Evolutionary conservation across 1,140 invertebrate genomes (phyloP), one percentile per base, ranked within the genome.

Genomic region (Caerostris extrusa): DNA sequence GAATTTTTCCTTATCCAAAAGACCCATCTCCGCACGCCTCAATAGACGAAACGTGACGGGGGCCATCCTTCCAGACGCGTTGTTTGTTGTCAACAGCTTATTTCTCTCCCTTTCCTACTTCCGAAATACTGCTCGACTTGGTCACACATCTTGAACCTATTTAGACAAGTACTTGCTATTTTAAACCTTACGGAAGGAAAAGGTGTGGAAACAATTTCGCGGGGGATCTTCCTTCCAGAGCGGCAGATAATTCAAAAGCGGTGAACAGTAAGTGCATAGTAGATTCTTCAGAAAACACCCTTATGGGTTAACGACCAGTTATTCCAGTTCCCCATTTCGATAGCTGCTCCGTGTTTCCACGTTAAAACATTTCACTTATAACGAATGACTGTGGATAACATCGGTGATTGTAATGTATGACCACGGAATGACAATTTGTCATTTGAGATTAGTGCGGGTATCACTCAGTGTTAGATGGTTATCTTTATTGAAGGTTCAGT

Each of bases 11-110:
- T 34, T 34, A 34, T 34, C 34, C 34, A 34, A 34, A 34, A 34
- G 34, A 34, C 34, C 34, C 34, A 34, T 34, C 34, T 34, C 34
- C 34, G 34, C 34, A 34, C 34, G 34, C 34, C 34, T 34, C 34
- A 34, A 34, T 34, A 34, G 34, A 34, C 50, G 14, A 77, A 71
- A 34, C 34, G 34, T 50, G 71, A 34, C 71, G 71, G 61, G 50
- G 61, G 50, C 71, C 19, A 64, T 64, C 61, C 61, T 64, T 64
- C 71, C 71, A 50, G 19, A 50, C 85, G 58, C 34, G 85, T 17
- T 64, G 60, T 87, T 87, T 55, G 85, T 87, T 87, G 85, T 87
- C 85, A 87, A 87, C 85, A 87, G 85, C 85, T 87, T 87, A 58
- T 87, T 87, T 64, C 14, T 5, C 19, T 50, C 71, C 71, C 71